Percentiles rank a stretch among this genome's conserved stretches.
phyloP scores from a whole-genome alignment of 2,113 vertebrate species.

The Oplegnathus fasciatus region DNA sequence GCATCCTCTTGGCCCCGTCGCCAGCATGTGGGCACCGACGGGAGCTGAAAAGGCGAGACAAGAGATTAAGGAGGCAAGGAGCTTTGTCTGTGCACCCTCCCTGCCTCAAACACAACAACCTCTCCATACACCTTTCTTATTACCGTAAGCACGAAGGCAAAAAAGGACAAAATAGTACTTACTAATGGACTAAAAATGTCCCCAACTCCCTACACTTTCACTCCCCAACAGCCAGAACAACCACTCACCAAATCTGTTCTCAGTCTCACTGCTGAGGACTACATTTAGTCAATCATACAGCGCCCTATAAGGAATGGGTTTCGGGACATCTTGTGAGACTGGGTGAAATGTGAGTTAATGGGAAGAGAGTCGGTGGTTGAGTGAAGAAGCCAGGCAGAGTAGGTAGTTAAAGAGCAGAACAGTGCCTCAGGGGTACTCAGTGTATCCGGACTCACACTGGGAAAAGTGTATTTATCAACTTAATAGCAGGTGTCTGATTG shows the following conservation, averaged over 20 bases:
- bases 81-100: slow-evolving; percentile 74
- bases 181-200: slow-evolving; percentile 84
- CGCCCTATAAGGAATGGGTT: slow-evolving; percentile 66
- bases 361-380: slow-evolving; percentile 72
- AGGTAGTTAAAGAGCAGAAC: slow-evolving; percentile 81
- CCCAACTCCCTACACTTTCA: slow-evolving; percentile 61
- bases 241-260: slow-evolving; percentile 70
- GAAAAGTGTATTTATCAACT: slow-evolving; percentile 89
- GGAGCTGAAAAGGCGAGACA: slow-evolving; percentile 85
- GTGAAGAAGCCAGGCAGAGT: slow-evolving; percentile 72
- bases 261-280: slow-evolving; percentile 62
- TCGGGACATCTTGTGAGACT: slow-evolving; percentile 76
- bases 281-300: slow-evolving; percentile 75
- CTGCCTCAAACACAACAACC: slow-evolving; percentile 62
- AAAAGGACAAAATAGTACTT: slow-evolving; percentile 72
- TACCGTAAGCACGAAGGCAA: slow-evolving; percentile 69
- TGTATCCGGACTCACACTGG: slow-evolving; percentile 82
- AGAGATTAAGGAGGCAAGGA: slow-evolving; percentile 86
- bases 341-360: slow-evolving; percentile 86
- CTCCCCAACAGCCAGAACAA: slow-evolving; percentile 65
- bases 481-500: slow-evolving; percentile 89
- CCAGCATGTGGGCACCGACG: slow-evolving; percentile 84
- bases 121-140: slow-evolving; percentile 72
- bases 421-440: slow-evolving; percentile 82
- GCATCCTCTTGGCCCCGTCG: slow-evolving; percentile 86